Evolutionary conservation across 2,888 invertebrate species (phyloP).

Genomic region (Ophonus ardosiacus): DNA sequence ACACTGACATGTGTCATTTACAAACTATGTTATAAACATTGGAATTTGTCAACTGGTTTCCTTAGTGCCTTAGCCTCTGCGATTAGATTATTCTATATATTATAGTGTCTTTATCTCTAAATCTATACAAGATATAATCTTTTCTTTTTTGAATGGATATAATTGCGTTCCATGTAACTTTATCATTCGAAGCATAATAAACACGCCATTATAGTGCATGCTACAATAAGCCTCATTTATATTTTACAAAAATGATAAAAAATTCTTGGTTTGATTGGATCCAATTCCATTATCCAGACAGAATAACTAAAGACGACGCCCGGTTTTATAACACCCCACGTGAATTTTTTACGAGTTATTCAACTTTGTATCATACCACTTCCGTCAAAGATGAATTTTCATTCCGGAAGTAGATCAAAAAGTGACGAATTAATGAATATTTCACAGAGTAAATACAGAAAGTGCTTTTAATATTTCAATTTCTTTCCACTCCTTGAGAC

Average conservation of each 20-base stretch:
- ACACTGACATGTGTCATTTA: too few species aligned
- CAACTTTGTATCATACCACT: conserved; percentile 11
- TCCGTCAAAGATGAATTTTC: conserved; percentile 18
- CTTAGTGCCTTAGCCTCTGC: too few species aligned
- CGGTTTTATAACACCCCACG: background rate
- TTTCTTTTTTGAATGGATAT: background rate
- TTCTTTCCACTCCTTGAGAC: background rate
- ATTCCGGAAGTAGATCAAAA: conserved; percentile 12
- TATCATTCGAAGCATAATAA: background rate
- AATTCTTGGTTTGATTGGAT: conserved; percentile 28
- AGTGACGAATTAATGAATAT: conserved; percentile 15
- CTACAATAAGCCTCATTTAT: conserved; percentile 8
- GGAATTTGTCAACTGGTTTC: too few species aligned
- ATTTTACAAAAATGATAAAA: conserved; percentile 8
- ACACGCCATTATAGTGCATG: background rate
- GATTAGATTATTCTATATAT: too few species aligned
- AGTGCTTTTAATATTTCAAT: background rate
- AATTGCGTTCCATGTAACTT: too few species aligned
- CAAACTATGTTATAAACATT: too few species aligned
- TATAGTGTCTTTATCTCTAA: too few species aligned
- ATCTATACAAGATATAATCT: too few species aligned
- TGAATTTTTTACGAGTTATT: conserved; percentile 11
- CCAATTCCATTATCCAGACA: conserved; percentile 33
- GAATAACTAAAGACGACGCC: conserved; percentile 13
- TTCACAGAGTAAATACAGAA: background rate